Evolutionary conservation across 1,140 invertebrate species (phyloP).

Genomic region (Hydropsyche tenuis): DNA sequence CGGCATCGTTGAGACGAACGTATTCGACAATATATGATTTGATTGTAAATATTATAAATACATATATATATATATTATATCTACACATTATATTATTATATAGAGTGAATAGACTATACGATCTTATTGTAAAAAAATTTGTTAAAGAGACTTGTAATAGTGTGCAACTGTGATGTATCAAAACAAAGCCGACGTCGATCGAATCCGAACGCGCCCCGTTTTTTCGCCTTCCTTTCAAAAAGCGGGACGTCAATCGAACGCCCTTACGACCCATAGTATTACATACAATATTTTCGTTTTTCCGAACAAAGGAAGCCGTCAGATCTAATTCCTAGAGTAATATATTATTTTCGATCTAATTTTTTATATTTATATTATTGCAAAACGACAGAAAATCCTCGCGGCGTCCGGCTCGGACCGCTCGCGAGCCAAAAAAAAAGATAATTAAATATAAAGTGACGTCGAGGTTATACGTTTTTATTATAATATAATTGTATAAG

Average conservation of each 20-base stretch:
- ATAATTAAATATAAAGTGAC: too few species aligned
- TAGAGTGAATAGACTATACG: conserved; percentile 14
- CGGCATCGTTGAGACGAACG: too few species aligned
- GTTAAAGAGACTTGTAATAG: background rate
- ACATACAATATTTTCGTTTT: background rate
- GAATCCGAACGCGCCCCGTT: background rate
- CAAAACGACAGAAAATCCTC: conserved; percentile 12
- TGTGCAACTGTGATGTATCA: conserved; percentile 14
- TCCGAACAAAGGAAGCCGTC: background rate
- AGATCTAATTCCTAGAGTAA: background rate
- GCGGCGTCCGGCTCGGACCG: background rate
- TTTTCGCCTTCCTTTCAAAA: background rate
- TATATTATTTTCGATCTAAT: conserved; percentile 12
- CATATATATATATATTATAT: conserved; percentile 7
- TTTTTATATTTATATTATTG: conserved; percentile 13
- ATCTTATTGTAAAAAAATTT: background rate
- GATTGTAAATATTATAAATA: conserved; percentile 15
- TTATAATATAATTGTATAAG: background rate
- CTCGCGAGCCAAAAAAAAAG: too few species aligned
- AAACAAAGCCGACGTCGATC: conserved; percentile 10
- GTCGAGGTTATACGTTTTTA: background rate
- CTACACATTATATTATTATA: background rate
- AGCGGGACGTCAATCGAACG: background rate
- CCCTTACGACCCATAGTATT: background rate
- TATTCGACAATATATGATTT: conserved; percentile 9